A percentile compares a stretch with the other conserved stretches of the same genome.
These are phyloP conservation scores for Oedothorax gibbosus DNA, from an alignment of 1,140 invertebrate genomes.

Conservation along the genomic window DNA sequence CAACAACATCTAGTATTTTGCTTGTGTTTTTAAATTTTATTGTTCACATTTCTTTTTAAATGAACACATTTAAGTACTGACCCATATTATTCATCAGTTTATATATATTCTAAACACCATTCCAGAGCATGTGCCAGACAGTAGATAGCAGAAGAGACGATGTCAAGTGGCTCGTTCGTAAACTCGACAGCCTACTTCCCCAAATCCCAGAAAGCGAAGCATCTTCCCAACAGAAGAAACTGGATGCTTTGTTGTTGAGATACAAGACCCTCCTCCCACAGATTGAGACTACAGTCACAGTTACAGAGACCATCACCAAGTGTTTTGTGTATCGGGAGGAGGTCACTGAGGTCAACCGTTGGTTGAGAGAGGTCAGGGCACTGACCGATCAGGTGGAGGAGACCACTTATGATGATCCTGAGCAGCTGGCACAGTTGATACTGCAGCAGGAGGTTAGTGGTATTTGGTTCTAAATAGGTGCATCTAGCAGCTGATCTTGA, in stretches of 20 bases:
- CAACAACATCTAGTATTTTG: too few species aligned
- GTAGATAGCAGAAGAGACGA: slow-evolving; percentile 90
- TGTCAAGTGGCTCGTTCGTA: slow-evolving; percentile 94
- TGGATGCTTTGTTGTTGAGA: slow-evolving; percentile 84
- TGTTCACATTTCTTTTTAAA: too few species aligned
- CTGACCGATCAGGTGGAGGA: slow-evolving; percentile 45
- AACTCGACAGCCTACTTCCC: slow-evolving; percentile 80
- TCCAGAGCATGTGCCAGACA: slow-evolving; percentile 86
- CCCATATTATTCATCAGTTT: too few species aligned
- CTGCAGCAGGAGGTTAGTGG: slow-evolving; percentile 78
- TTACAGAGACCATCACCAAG: slow-evolving; percentile 90
- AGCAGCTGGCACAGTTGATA: slow-evolving; percentile 71
- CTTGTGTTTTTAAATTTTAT: too few species aligned
- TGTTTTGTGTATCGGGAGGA: slow-evolving; percentile 92
- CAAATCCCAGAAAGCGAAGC: slow-evolving; percentile 85
- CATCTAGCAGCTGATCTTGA: too few species aligned
- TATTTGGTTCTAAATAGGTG: neutral
- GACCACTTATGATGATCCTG: slow-evolving; percentile 50
- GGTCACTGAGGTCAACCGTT: slow-evolving; percentile 79
- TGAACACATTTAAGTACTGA: too few species aligned
- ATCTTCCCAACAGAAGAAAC: slow-evolving; percentile 76
- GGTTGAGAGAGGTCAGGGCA: slow-evolving; percentile 67
- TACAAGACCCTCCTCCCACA: slow-evolving; percentile 92
- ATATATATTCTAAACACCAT: slow-evolving; percentile 32
- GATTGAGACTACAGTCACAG: slow-evolving; percentile 91